Percentiles rank a stretch among this genome's conserved stretches.
Evolutionary conservation across 2,888 invertebrate genomes (phyloP).

Genomic region (Drosophila formosana): DNA sequence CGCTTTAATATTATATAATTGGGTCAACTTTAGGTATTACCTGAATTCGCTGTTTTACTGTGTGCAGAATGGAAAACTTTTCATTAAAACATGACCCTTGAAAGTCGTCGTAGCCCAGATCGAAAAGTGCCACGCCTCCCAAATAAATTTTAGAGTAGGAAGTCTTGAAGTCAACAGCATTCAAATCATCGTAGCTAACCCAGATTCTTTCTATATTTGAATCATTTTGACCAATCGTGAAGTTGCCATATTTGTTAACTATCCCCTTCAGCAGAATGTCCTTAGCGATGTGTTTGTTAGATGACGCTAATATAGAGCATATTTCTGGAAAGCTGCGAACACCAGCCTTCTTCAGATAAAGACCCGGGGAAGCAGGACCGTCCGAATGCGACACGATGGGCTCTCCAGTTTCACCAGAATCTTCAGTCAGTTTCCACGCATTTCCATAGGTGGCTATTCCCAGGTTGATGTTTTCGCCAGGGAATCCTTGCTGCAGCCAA

Average conservation of each 20-base stretch:
- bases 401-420: background rate
- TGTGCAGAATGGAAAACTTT: background rate
- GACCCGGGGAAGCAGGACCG: background rate
- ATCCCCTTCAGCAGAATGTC: background rate
- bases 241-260: background rate
- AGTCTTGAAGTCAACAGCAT: background rate
- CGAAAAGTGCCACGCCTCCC: background rate
- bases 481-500: background rate
- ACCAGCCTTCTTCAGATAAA: background rate
- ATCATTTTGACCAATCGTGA: background rate
- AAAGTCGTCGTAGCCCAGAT: background rate
- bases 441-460: background rate
- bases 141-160: background rate
- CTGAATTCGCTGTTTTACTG: background rate
- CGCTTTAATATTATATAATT: background rate
- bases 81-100: background rate
- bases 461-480: background rate
- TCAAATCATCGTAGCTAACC: background rate
- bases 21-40: background rate
- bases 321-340: background rate
- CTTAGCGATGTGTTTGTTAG: background rate
- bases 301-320: background rate
- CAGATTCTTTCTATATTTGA: background rate
- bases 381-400: background rate
- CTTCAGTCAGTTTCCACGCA: slow-evolving; percentile 84